Evolutionary conservation across 2,797 vertebrate species (phyloP).

Genomic region (Enteromius thamalakanensis): DNA sequence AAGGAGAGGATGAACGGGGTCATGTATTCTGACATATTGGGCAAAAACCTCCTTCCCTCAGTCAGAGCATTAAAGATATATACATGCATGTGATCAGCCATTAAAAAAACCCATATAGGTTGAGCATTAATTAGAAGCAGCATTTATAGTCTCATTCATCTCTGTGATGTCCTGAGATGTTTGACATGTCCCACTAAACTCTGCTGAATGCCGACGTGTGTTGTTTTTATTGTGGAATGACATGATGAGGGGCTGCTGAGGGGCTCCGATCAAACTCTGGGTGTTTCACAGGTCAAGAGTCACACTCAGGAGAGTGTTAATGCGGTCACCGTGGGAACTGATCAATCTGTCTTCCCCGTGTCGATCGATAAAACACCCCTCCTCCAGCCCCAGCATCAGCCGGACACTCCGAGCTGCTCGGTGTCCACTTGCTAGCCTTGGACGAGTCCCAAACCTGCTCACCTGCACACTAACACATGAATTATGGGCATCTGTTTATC

Average conservation of each 20-base stretch:
- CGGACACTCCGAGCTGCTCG: constrained; percentile 55
- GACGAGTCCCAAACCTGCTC: constrained; percentile 23
- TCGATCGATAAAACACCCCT: constrained; percentile 80
- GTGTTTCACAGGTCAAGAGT: constrained; percentile 83
- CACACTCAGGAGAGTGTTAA: constrained; percentile 84
- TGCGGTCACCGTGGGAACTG: constrained; percentile 84
- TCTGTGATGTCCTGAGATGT: neutral
- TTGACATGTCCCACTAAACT: constrained; percentile 24
- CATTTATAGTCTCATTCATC: constrained; percentile 25
- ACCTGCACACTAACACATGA: constrained; percentile 34
- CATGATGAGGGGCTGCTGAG: constrained; percentile 56
- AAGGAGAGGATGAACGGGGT: no score
- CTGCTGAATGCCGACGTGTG: constrained; percentile 43
- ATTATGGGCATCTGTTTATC: constrained; percentile 41
- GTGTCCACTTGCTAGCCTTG: constrained; percentile 28
- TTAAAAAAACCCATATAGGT: neutral
- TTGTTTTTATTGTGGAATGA: constrained; percentile 54
- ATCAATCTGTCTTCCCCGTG: constrained; percentile 88
- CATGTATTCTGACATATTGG: no score
- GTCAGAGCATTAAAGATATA: neutral
- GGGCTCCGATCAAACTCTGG: constrained; percentile 75
- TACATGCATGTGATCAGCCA: neutral
- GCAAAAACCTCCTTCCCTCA: no score
- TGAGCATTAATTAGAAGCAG: constrained; percentile 24
- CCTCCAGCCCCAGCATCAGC: constrained; percentile 64